Conservation (phyloP, 2,888 invertebrate genomes). For the Diaphora mendica region DNA sequence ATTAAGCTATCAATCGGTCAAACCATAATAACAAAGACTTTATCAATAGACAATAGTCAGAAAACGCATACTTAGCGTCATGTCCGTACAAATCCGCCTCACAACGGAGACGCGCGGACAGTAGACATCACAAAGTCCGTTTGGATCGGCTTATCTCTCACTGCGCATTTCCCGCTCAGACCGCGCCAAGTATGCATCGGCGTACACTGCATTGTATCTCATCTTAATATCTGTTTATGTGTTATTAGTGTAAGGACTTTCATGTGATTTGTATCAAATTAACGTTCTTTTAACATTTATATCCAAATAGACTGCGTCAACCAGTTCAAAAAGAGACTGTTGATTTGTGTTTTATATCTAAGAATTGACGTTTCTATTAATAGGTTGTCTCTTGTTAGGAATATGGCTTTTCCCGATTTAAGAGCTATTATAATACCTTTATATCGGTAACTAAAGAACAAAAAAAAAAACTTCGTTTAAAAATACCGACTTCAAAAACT, state of each 20-base stretch:
- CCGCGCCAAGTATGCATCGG: slow-evolving; percentile 79
- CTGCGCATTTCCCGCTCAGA: slow-evolving; percentile 80
- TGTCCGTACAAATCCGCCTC: slow-evolving; percentile 58
- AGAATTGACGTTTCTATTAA: neutral
- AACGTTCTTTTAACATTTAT: neutral
- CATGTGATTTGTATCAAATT: neutral
- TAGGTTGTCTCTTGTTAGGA: neutral
- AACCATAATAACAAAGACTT: neutral
- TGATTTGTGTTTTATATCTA: no score
- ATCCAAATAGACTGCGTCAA: neutral
- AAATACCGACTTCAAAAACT: no score
- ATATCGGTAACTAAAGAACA: no score
- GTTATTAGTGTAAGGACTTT: slow-evolving; percentile 12
- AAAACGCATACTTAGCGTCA: slow-evolving; percentile 2
- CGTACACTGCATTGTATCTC: slow-evolving; percentile 60
- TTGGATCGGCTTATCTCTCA: slow-evolving; percentile 83
- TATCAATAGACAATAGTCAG: neutral
- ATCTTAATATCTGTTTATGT: slow-evolving; percentile 53
- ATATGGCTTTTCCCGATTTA: no score
- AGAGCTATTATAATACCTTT: no score
- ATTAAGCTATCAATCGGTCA: neutral
- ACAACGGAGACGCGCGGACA: slow-evolving; percentile 80
- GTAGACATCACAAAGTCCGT: slow-evolving; percentile 85
- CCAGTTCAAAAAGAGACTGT: neutral
- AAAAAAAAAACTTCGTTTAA: no score